Base-by-base conservation (phyloP, 2,888 invertebrate genomes). In the Epinotia nisella region DNA sequence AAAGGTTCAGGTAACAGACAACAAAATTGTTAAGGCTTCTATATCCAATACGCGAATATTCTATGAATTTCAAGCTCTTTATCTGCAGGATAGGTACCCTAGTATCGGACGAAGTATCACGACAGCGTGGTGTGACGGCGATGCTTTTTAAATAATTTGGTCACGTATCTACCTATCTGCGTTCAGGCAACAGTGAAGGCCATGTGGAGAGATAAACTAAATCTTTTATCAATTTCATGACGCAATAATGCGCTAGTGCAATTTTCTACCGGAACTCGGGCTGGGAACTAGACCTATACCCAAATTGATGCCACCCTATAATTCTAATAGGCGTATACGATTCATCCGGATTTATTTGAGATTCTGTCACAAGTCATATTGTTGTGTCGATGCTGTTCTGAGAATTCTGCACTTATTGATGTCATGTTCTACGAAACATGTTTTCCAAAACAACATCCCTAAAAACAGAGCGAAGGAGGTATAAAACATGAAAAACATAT, bases 61-160 rank as follows among this genome's bases (percentile, higher is more conserved):
- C 53, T 19, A 35, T 17, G 19, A 9, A 49, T 67, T 67, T 61
- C 67, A 72, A 71, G 51, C 60, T 56, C 76, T 80, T 82, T 86
- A 87, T 87, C 85, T 72, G 41, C 35, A 70, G 80, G 82, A 85
- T 85, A 82, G 73, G 73, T n/a, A n/a, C n/a, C n/a, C n/a, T n/a
- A n/a, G 49, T 72, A 72, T 68, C 67, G 35, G 49, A 13, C 41
- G 11, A 61, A 67, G 39, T 62, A 56, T 72, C 74, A 79, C 76
- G 76, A 59, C 70, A 78, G 78, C 77, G 79, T 75, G 70, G 74
- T 76, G 76, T 77, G 76, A 13, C 15, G 45, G 45, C 15, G 1
- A 80, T 76, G 77, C 76, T 75, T 82, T 77, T 61, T 73, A 69
- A 73, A 80, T 81, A 77, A 78, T 81, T 81, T 76, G 83, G 81